Base-by-base conservation (phyloP, 2,888 invertebrate genomes). In the Temnothorax rugatulus region DNA sequence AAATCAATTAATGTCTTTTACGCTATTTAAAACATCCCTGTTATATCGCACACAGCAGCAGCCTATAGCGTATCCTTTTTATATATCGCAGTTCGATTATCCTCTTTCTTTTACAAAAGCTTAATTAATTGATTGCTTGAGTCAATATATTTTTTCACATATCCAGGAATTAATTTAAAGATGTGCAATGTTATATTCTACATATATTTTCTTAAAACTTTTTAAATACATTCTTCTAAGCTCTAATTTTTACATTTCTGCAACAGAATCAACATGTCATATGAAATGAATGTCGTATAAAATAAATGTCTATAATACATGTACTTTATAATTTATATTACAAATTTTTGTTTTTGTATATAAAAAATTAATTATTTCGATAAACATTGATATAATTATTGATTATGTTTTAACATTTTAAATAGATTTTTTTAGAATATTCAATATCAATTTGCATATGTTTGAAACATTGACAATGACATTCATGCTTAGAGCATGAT, bases 1-100 rank as follows among this genome's bases (percentile, higher is more conserved):
- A 68, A 57, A 77, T 77, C 68, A 38, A 77, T 77, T 77, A 34
- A 57, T 47, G 41, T 54, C n/a, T 68, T 44, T 68, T 68, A 57
- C 7, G 29, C 21, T 34, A 44, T 68, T 54, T 41, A 44, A 77
- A 68, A 68, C 4, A 41, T 44, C 2, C 15, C 54, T 15, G 41
- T 38, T 50, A 11, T 29, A 74, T 15, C 25, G 21, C 18, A 9
- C 5, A 41, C 13, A 41, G 7, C 25, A 41, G 11, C n/a, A 44
- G 1, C 8, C 11, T 7, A 25, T 44, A 25, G 25, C 7, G 15
- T 15, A 9, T 54, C 38, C 11, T 38, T 15, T 21, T 71, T 9
- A 5, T 47, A 25, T 21, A 66, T 44, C 4, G 15, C 15, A 3
- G 5, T 66, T 66, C 9, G 4, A 68, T 29, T 18, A 29, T 47